A percentile compares a stretch with the other conserved stretches of the same genome.
phyloP scores from a whole-genome alignment of 1,140 invertebrate genomes.

The Armadillidium nasatum region DNA sequence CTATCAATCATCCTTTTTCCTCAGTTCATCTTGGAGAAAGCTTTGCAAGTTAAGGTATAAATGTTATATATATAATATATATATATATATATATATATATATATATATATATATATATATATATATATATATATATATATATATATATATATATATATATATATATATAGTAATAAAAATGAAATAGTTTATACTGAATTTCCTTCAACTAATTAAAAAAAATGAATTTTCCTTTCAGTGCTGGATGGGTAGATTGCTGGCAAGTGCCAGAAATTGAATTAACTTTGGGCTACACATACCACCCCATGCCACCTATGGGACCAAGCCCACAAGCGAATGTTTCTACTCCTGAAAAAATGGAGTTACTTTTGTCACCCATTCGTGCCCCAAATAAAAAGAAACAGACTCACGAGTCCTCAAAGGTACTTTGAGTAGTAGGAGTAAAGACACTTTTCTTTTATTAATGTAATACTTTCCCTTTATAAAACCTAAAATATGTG shows the following conservation, averaged over 20 bases:
- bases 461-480: not conserved
- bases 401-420: conserved; percentile 30
- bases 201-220: too few relatives aligned
- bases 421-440: conserved; percentile 19
- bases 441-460: not conserved
- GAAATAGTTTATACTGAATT: too few relatives aligned
- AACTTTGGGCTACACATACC: conserved; percentile 84
- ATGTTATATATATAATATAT: too few relatives aligned
- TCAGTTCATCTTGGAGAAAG: conserved; percentile 37
- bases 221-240: too few relatives aligned
- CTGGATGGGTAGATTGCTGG: conserved; percentile 94
- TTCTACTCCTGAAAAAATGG: conserved; percentile 88
- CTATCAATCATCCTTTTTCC: conserved; percentile 27
- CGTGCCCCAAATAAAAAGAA: conserved; percentile 63
- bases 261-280: conserved; percentile 86
- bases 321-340: conserved; percentile 82
- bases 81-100: too few relatives aligned
- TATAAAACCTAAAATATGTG: not conserved
- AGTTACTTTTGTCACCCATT: conserved; percentile 83
- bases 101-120: too few relatives aligned
- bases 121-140: too few relatives aligned
- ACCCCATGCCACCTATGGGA: conserved; percentile 79
- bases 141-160: too few relatives aligned
- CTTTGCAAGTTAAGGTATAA: conserved; percentile 44
- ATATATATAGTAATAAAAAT: too few relatives aligned